These are phyloP conservation scores for Esox masquinongy DNA, from an alignment of 2,797 vertebrate genomes.

Conservation along the genomic window DNA sequence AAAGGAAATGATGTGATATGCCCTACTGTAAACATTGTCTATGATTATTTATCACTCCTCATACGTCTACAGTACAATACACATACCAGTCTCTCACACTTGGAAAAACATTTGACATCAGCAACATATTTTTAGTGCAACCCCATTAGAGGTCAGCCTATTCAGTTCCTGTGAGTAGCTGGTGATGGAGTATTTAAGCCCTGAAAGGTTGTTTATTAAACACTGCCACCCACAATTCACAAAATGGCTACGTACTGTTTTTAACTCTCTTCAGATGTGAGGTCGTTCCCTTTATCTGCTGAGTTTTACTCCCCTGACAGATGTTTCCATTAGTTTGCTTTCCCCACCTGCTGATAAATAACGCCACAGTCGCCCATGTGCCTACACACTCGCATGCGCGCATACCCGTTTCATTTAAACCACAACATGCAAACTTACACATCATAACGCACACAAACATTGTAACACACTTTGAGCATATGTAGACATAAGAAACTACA, in stretches of 20 bases:
- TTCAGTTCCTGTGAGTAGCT: conserved; percentile 28
- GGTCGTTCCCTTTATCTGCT: conserved; percentile 15
- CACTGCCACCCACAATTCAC: conserved; percentile 37
- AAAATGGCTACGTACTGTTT: conserved; percentile 42
- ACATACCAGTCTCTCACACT: conserved; percentile 10
- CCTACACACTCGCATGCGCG: neutral
- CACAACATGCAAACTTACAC: conserved; percentile 19
- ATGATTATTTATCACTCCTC: conserved; percentile 18
- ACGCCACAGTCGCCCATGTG: neutral
- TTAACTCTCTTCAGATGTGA: conserved; percentile 20
- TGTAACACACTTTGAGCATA: conserved; percentile 38
- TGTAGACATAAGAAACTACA: conserved; percentile 50
- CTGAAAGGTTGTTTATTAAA: conserved; percentile 59
- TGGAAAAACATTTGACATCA: conserved; percentile 22
- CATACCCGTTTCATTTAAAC: neutral
- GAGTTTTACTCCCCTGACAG: conserved; percentile 8
- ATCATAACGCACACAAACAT: neutral
- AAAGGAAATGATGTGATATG: conserved; percentile 19
- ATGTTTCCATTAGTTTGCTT: neutral
- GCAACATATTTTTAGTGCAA: conserved; percentile 10
- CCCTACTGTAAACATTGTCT: conserved; percentile 11
- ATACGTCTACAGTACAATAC: conserved; percentile 14
- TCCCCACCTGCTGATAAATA: neutral
- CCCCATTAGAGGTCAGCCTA: conserved; percentile 26
- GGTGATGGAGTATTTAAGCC: conserved; percentile 21